phyloP scores from a whole-genome alignment of 1,140 invertebrate species.

The Orussus abietinus region DNA sequence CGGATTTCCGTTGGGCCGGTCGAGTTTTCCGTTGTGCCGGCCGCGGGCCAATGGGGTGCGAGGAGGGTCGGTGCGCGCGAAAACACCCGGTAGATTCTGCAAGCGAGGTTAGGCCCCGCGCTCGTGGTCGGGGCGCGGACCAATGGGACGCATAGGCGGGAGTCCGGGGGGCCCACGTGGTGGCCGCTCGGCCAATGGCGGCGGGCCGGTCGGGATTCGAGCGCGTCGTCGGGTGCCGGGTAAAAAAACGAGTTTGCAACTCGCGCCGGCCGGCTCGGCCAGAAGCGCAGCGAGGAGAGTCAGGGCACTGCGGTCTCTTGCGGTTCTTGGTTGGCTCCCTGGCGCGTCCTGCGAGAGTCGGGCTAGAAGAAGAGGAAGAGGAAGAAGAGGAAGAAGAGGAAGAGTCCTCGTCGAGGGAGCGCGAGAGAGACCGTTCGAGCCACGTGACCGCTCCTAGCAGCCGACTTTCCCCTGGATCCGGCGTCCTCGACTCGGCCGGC shows the following conservation, averaged over 20 bases:
- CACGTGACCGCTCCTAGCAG: too few relatives aligned
- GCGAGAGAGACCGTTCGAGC: too few relatives aligned
- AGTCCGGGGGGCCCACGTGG: conserved; percentile 38
- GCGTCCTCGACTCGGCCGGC: background rate
- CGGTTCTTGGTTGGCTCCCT: background rate
- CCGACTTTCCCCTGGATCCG: too few relatives aligned
- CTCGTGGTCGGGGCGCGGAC: conserved; percentile 14
- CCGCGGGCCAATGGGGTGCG: background rate
- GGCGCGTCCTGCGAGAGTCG: background rate
- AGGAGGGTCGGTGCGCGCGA: conserved; percentile 14
- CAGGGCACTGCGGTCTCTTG: conserved; percentile 19
- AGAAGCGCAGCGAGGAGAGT: conserved; percentile 23
- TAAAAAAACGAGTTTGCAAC: conserved; percentile 47
- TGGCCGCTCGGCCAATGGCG: conserved; percentile 23
- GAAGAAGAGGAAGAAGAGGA: conserved; percentile 1
- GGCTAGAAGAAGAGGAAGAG: conserved; percentile 6
- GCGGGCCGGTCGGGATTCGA: background rate
- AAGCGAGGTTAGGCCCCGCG: conserved; percentile 7
- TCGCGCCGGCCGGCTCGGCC: conserved; percentile 20
- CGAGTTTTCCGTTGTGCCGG: too few relatives aligned
- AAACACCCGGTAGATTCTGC: conserved; percentile 47
- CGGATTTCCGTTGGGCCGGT: too few relatives aligned
- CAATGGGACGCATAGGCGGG: conserved; percentile 31
- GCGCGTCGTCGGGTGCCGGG: background rate
- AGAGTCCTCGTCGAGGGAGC: background rate